A percentile compares a stretch with the other conserved stretches of the same genome.
Conservation (phyloP, 1,140 invertebrate genomes). For the Saccostrea glomerata region DNA sequence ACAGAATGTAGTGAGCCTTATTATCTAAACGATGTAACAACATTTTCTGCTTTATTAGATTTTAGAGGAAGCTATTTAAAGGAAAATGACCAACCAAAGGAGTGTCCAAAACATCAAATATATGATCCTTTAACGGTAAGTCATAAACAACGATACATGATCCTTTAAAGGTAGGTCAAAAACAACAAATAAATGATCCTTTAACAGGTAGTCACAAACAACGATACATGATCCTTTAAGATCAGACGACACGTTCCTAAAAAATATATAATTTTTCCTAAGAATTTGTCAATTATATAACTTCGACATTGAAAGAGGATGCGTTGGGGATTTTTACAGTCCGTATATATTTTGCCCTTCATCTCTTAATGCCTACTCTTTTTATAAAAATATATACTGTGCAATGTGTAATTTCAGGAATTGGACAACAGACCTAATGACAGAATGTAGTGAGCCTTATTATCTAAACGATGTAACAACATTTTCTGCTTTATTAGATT, state of each 20-base stretch:
- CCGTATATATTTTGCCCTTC: not conserved
- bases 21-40: not conserved
- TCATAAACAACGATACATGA: not conserved
- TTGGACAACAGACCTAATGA: not conserved
- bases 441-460: not conserved
- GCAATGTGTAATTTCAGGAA: not conserved
- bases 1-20: not conserved
- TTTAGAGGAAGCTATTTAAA: not conserved
- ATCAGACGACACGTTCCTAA: no score
- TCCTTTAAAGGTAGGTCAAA: not conserved
- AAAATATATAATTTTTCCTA: no score
- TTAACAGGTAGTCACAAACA: not conserved
- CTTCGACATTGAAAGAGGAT: not conserved
- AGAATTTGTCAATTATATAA: no score
- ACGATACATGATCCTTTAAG: no score
- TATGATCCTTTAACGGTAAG: not conserved
- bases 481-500: not conserved
- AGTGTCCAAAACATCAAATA: not conserved
- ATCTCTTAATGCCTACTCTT: not conserved
- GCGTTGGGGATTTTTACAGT: not conserved
- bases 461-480: not conserved
- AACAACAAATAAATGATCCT: not conserved
- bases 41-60: constrained; percentile 4
- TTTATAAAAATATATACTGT: not conserved
- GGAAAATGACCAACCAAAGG: not conserved